Base-by-base conservation (phyloP, 2,113 vertebrate species). In the Nanorana parkeri region DNA sequence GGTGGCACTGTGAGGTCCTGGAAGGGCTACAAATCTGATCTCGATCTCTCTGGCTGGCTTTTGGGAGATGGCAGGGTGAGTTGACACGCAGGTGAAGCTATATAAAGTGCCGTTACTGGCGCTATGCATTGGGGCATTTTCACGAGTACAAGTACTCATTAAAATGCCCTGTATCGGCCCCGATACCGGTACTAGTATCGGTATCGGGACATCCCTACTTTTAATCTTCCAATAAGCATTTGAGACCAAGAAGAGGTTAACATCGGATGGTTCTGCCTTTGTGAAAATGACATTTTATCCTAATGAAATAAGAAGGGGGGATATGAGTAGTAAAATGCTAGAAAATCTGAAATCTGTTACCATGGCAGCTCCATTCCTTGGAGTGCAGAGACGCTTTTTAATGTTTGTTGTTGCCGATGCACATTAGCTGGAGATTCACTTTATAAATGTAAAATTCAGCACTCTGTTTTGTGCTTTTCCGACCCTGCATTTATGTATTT, bases 261-360 rank as follows among this genome's bases (percentile, higher is more conserved):
- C 41, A 47, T 10, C 23, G 58, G 58, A 21, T 60, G 17, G 11
- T 21, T 11, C 58, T 21, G 58, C 58, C 11, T 11, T 60, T 60
- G n/a, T 21, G n/a, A 60, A 60, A 60, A 23, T 60, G 58, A 60
- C n/a, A 60, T 60, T 60, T 60, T 60, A 21, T 21, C n/a, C 8
- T 60, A 2, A 60, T 60, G 20, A 23, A 60, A 60, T 21, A 60
- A 21, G n/a, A 60, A 23, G 64, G 6, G 64, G 17, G 64, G 64
- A 23, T 23, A 69, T n/a, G 10, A 5, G 36, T 51, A 23, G n/a
- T 51, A 69, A 51, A 47, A 52, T 36, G 28, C 11, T n/a, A 68
- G 66, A 68, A 68, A 68, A 68, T 36, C 10, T 51, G 32, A 69
- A 69, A 52, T 69, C 68, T 69, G 68, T 69, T 69, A 51, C 68